phyloP scores from a whole-genome alignment of 2,888 invertebrate species.

The Hyalella azteca region DNA sequence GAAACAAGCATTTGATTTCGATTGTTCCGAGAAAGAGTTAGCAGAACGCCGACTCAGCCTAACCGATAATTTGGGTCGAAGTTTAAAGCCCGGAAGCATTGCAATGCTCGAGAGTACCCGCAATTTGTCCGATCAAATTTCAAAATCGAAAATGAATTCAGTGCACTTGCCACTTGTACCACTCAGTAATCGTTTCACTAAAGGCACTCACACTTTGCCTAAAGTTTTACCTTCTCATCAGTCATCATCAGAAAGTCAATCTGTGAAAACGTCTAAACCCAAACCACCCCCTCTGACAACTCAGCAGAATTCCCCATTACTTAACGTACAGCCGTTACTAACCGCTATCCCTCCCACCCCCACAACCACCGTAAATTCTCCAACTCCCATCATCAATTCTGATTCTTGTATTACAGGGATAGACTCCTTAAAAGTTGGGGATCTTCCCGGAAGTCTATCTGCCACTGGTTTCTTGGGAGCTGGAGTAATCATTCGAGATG shows the following conservation, averaged over 20 bases:
- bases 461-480: constrained; percentile 13
- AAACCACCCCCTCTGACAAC: constrained; percentile 6
- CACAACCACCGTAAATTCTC: constrained; percentile 52
- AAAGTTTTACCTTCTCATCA: constrained; percentile 26
- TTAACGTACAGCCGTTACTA: background rate
- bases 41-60: constrained; percentile 5
- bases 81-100: background rate
- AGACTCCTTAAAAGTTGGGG: constrained; percentile 11
- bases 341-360: constrained; percentile 57
- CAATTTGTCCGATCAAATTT: constrained; percentile 10
- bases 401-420: background rate
- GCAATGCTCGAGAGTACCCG: background rate
- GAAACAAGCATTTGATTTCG: constrained; percentile 9
- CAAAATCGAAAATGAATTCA: background rate
- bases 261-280: background rate
- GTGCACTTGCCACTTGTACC: background rate
- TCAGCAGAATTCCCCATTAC: background rate
- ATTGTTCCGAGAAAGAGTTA: background rate
- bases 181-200: background rate
- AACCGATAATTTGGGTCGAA: background rate
- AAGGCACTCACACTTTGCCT: constrained; percentile 2
- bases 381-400: constrained; percentile 44
- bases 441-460: constrained; percentile 21
- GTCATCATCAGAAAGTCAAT: background rate
- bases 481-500: constrained; percentile 17